phyloP scores from a whole-genome alignment of 2,888 invertebrate genomes.

The Callimorpha dominula region DNA sequence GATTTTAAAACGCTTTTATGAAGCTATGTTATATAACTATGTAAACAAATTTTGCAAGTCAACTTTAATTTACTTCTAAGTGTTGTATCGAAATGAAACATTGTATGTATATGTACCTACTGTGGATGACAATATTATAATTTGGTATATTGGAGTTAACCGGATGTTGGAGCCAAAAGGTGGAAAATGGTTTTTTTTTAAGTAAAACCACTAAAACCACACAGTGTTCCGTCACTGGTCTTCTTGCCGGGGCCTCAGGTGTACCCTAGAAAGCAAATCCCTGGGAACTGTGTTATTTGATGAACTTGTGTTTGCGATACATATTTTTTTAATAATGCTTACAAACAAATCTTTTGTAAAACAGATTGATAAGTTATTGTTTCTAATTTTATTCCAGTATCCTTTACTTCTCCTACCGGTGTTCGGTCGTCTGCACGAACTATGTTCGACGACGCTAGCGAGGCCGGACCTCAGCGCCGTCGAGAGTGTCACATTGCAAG shows the following conservation, averaged over 20 bases:
- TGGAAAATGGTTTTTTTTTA: too few species aligned
- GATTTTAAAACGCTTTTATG: background rate
- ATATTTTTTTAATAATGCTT: background rate
- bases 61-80: too few species aligned
- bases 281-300: background rate
- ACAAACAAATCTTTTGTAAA: background rate
- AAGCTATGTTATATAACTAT: background rate
- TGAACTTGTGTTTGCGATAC: background rate
- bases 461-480: slow-evolving; percentile 92
- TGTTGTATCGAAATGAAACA: too few species aligned
- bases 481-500: slow-evolving; percentile 93
- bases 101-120: too few species aligned
- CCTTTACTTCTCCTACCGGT: slow-evolving; percentile 94
- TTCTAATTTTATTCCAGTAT: slow-evolving; percentile 77
- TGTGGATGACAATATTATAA: too few species aligned
- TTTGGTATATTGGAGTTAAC: too few species aligned
- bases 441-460: slow-evolving; percentile 90
- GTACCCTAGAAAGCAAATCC: too few species aligned
- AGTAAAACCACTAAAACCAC: too few species aligned
- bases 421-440: slow-evolving; percentile 93
- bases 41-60: too few species aligned
- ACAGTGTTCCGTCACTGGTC: too few species aligned
- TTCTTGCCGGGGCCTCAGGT: too few species aligned
- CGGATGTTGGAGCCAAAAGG: too few species aligned
- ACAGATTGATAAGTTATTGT: background rate